phyloP scores from a whole-genome alignment of 2,888 invertebrate species.

The Stenodema calcarata region DNA sequence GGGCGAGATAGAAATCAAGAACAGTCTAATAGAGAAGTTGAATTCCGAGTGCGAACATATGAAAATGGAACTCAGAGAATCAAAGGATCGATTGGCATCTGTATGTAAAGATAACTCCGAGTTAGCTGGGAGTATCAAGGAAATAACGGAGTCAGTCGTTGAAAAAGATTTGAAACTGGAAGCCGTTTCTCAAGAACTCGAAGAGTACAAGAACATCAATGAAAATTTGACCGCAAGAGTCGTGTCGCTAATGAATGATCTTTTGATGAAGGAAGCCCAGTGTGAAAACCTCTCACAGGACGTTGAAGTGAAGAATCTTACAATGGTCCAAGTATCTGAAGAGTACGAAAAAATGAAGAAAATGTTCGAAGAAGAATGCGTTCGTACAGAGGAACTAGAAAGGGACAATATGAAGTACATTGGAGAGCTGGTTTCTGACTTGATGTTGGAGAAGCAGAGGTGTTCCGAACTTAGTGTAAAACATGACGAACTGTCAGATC shows the following conservation, averaged over 20 bases:
- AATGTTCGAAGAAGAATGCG: constrained; percentile 35
- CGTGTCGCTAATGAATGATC: constrained; percentile 41
- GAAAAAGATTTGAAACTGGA: constrained; percentile 52
- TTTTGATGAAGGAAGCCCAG: constrained; percentile 44
- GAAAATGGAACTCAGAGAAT: background rate
- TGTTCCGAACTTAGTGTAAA: constrained; percentile 47
- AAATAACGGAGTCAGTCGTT: constrained; percentile 26
- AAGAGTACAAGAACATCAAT: constrained; percentile 48
- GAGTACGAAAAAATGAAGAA: constrained; percentile 53
- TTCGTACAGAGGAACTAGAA: constrained; percentile 38
- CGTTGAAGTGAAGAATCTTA: constrained; percentile 51
- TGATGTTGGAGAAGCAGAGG: constrained; percentile 55
- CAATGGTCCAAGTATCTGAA: constrained; percentile 51
- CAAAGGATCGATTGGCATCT: background rate
- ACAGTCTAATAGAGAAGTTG: background rate
- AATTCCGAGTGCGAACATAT: background rate
- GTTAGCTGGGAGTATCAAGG: constrained; percentile 43
- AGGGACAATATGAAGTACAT: constrained; percentile 54
- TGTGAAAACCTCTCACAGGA: constrained; percentile 47
- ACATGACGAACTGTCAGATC: constrained; percentile 16
- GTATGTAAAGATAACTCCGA: constrained; percentile 8
- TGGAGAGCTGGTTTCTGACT: constrained; percentile 54
- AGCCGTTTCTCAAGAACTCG: constrained; percentile 44
- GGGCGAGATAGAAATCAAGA: constrained; percentile 51
- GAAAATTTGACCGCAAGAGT: constrained; percentile 51